These are phyloP conservation scores for Orgyia antiqua DNA, from an alignment of 2,888 invertebrate species.

Conservation along the genomic window DNA sequence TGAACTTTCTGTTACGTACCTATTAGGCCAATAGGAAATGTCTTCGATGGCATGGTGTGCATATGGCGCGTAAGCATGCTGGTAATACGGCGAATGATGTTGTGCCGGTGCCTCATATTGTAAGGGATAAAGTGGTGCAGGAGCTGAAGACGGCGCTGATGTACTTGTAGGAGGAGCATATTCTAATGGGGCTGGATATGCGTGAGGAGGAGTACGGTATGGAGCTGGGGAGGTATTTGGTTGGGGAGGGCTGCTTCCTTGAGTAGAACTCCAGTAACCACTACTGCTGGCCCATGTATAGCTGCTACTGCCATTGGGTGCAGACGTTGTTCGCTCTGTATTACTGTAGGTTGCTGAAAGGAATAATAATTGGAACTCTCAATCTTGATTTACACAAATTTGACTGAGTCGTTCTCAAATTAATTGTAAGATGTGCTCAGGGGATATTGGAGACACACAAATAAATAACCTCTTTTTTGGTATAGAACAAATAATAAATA, in stretches of 20 bases:
- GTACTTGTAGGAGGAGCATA: slow-evolving; percentile 55
- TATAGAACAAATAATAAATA: too few species aligned
- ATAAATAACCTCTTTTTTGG: too few species aligned
- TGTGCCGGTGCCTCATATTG: slow-evolving; percentile 64
- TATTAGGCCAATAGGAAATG: slow-evolving; percentile 71
- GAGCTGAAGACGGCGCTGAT: slow-evolving; percentile 47
- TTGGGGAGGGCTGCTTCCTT: slow-evolving; percentile 61
- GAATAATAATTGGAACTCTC: too few species aligned
- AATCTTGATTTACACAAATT: too few species aligned
- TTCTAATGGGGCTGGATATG: slow-evolving; percentile 63
- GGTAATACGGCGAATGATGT: slow-evolving; percentile 68
- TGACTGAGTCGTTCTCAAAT: too few species aligned
- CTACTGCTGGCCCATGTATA: slow-evolving; percentile 66
- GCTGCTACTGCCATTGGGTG: slow-evolving; percentile 52
- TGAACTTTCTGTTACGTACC: too few species aligned
- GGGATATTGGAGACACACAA: too few species aligned
- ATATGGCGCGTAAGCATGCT: slow-evolving; percentile 69
- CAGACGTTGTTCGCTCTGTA: slow-evolving; percentile 51
- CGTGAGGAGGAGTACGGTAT: slow-evolving; percentile 67
- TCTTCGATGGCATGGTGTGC: slow-evolving; percentile 71
- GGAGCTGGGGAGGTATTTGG: slow-evolving; percentile 60
- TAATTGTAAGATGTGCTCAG: too few species aligned
- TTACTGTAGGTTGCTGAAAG: slow-evolving; percentile 58
- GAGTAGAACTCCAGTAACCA: slow-evolving; percentile 61
- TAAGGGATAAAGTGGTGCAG: slow-evolving; percentile 61